These are phyloP conservation scores for Nomada ruficornis DNA, from an alignment of 2,888 invertebrate species.

Conservation along the genomic window DNA sequence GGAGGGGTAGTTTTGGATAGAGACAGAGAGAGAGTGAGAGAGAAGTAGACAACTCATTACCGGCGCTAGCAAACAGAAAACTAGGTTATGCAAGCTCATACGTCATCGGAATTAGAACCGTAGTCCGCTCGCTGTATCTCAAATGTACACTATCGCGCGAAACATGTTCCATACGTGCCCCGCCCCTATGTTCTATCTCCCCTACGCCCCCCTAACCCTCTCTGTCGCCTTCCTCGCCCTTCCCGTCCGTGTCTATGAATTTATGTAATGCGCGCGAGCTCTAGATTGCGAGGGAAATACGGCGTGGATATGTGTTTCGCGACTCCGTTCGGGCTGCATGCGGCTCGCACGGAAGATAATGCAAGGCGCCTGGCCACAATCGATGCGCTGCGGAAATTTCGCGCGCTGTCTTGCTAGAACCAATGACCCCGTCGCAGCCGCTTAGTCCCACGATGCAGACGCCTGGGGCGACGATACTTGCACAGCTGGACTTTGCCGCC, in stretches of 20 bases:
- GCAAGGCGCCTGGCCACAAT: constrained; percentile 74
- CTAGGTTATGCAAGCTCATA: constrained; percentile 82
- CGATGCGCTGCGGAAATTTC: constrained; percentile 77
- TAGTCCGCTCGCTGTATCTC: constrained; percentile 80
- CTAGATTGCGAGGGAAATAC: constrained; percentile 80
- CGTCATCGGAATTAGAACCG: constrained; percentile 82
- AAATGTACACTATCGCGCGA: constrained; percentile 79
- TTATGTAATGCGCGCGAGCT: constrained; percentile 80
- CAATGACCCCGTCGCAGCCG: not conserved
- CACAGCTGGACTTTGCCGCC: constrained; percentile 34
- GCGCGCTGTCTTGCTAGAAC: constrained; percentile 52
- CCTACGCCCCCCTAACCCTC: not conserved
- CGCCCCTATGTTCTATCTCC: not conserved
- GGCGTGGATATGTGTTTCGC: constrained; percentile 73
- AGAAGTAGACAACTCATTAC: constrained; percentile 81
- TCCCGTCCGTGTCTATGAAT: constrained; percentile 72
- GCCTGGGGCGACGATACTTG: constrained; percentile 2
- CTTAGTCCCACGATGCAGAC: constrained; percentile 3
- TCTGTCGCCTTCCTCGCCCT: not conserved
- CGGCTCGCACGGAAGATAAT: constrained; percentile 67
- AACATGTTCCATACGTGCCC: constrained; percentile 67
- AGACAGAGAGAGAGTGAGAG: constrained; percentile 27
- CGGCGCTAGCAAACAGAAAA: constrained; percentile 81
- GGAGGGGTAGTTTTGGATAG: not conserved
- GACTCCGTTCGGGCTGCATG: constrained; percentile 46